phyloP scores from a whole-genome alignment of 1,140 invertebrate species.

The Arctopsyche grandis region DNA sequence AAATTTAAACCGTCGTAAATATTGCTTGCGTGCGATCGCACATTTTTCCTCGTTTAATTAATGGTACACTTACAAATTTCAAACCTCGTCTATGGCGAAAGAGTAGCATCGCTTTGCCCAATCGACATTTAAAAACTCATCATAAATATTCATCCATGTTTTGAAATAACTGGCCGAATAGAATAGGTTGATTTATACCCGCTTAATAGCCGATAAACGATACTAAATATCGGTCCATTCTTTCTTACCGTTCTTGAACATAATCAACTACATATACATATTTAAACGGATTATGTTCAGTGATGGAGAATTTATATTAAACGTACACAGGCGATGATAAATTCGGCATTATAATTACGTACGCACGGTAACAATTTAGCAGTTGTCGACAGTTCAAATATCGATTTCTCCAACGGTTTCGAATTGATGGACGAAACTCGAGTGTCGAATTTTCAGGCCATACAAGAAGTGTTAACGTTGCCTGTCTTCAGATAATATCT shows the following conservation, averaged over 20 bases:
- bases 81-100: not conserved
- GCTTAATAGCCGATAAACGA: conserved; percentile 25
- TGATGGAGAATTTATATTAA: too few species aligned
- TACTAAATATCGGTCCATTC: not conserved
- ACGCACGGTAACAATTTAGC: too few species aligned
- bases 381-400: too few species aligned
- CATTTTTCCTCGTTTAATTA: not conserved
- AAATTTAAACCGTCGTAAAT: conserved; percentile 17
- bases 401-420: too few species aligned
- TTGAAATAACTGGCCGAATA: not conserved
- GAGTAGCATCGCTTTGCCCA: not conserved
- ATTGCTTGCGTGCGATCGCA: not conserved
- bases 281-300: too few species aligned
- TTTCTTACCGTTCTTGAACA: not conserved
- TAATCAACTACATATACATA: too few species aligned
- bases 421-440: too few species aligned
- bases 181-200: conserved; percentile 8
- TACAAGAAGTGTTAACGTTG: too few species aligned
- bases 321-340: too few species aligned
- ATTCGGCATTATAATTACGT: too few species aligned
- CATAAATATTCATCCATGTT: conserved; percentile 12
- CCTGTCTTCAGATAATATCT: too few species aligned
- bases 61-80: not conserved
- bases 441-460: too few species aligned
- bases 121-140: not conserved